Conservation (phyloP, 2,888 invertebrate genomes). For the Synanthedon andrenaeformis region DNA sequence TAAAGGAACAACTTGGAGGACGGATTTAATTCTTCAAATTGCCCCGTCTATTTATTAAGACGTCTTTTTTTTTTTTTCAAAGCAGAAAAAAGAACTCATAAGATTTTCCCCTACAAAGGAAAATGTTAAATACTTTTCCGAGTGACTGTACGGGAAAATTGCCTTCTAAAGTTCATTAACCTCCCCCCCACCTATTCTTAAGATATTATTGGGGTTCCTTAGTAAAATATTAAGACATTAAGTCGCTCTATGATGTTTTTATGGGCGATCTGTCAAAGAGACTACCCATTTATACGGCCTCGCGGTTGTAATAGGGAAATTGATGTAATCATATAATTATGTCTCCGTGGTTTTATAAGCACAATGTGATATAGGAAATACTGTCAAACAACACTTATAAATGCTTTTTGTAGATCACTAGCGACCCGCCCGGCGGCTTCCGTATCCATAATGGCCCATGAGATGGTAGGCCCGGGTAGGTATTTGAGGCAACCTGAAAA, state of each 20-base stretch:
- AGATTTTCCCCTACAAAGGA: slow-evolving; percentile 16
- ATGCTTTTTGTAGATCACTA: too few relatives aligned
- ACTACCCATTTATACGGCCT: neutral
- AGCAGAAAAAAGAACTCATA: slow-evolving; percentile 10
- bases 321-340: too few relatives aligned
- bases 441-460: too few relatives aligned
- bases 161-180: slow-evolving; percentile 22
- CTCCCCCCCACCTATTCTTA: slow-evolving; percentile 5
- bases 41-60: slow-evolving; percentile 13
- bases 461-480: too few relatives aligned
- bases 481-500: too few relatives aligned
- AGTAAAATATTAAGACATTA: neutral
- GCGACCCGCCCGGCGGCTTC: too few relatives aligned
- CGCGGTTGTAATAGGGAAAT: too few relatives aligned
- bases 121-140: slow-evolving; percentile 21
- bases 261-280: neutral
- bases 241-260: neutral
- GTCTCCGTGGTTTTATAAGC: too few relatives aligned
- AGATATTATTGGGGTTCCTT: slow-evolving; percentile 1
- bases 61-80: slow-evolving; percentile 3
- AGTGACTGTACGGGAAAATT: slow-evolving; percentile 27
- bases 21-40: slow-evolving; percentile 15
- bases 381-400: too few relatives aligned
- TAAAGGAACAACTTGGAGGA: slow-evolving; percentile 4
- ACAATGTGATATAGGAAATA: too few relatives aligned